phyloP scores from a whole-genome alignment of 1,140 invertebrate species.

The Drosophila dunni region DNA sequence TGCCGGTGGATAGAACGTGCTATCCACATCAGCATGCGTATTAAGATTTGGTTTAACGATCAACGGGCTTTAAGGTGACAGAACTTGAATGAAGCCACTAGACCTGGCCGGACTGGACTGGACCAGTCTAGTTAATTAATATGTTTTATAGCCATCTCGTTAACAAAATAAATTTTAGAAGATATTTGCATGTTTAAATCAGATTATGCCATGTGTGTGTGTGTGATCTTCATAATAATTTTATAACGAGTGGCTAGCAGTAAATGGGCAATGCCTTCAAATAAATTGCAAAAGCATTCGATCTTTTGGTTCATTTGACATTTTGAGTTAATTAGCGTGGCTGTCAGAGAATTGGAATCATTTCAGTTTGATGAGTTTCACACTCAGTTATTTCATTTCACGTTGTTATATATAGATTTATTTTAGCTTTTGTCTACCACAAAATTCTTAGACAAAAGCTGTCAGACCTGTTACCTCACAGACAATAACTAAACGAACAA shows the following conservation, averaged over 20 bases:
- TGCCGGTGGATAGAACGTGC: slow-evolving; percentile 67
- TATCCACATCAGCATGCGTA: slow-evolving; percentile 40
- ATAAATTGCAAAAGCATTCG: slow-evolving; percentile 11
- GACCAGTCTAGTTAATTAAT: slow-evolving; percentile 69
- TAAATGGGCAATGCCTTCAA: background rate
- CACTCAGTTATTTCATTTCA: slow-evolving; percentile 14
- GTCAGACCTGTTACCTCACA: slow-evolving; percentile 58
- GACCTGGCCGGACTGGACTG: slow-evolving; percentile 38
- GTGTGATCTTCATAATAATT: background rate
- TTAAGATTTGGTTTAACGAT: slow-evolving; percentile 39
- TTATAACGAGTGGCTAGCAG: background rate
- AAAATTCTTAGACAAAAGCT: slow-evolving; percentile 55
- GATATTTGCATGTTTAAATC: slow-evolving; percentile 14
- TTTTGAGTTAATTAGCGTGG: slow-evolving; percentile 43
- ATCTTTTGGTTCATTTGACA: slow-evolving; percentile 24
- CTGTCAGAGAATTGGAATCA: slow-evolving; percentile 38
- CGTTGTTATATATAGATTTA: slow-evolving; percentile 23
- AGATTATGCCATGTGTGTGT: slow-evolving; percentile 18
- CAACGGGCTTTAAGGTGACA: slow-evolving; percentile 4
- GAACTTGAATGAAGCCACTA: slow-evolving; percentile 12
- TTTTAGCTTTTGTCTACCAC: slow-evolving; percentile 17
- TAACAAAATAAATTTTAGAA: background rate
- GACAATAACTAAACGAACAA: slow-evolving; percentile 40
- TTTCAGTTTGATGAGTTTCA: slow-evolving; percentile 40
- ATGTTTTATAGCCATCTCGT: slow-evolving; percentile 34